Conservation (phyloP, 64 coral and sea anemone species). For the Catalaphyllia jardinei region DNA sequence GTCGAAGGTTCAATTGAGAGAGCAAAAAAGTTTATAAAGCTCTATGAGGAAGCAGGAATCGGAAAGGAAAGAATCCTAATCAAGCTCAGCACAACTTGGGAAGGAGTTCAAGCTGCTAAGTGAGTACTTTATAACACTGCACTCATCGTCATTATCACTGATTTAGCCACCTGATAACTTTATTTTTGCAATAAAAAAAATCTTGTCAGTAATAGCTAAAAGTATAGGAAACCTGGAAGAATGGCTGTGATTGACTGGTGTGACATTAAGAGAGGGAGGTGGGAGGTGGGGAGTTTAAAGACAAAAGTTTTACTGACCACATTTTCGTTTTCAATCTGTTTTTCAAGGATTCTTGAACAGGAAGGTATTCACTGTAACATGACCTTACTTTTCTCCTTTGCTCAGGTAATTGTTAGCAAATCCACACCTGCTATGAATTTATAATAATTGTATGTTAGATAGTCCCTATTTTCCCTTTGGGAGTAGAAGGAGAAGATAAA, state of each 20-base stretch:
- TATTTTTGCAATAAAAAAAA: too few species aligned
- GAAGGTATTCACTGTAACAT: constrained; percentile 95
- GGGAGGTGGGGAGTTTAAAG: too few species aligned
- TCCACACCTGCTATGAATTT: too few species aligned
- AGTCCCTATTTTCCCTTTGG: neutral
- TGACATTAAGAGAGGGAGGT: too few species aligned
- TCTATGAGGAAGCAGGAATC: constrained; percentile 89
- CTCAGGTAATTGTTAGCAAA: constrained; percentile 57
- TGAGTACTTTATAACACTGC: constrained; percentile 10
- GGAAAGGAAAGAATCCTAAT: constrained; percentile 88
- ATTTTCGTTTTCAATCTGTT: neutral
- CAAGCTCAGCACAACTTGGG: constrained; percentile 92
- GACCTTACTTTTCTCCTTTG: constrained; percentile 95
- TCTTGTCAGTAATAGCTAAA: too few species aligned
- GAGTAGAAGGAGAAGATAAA: too few species aligned
- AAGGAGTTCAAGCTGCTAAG: constrained; percentile 85
- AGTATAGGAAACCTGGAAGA: too few species aligned
- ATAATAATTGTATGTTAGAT: too few species aligned
- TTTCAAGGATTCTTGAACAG: constrained; percentile 82
- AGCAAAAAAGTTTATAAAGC: constrained; percentile 84
- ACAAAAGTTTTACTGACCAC: neutral
- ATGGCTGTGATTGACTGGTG: too few species aligned
- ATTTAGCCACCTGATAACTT: neutral
- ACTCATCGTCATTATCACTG: too few species aligned
- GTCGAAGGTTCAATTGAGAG: constrained; percentile 77